Base-by-base conservation (phyloP, 2,888 invertebrate species). In the Mythimna pallens region DNA sequence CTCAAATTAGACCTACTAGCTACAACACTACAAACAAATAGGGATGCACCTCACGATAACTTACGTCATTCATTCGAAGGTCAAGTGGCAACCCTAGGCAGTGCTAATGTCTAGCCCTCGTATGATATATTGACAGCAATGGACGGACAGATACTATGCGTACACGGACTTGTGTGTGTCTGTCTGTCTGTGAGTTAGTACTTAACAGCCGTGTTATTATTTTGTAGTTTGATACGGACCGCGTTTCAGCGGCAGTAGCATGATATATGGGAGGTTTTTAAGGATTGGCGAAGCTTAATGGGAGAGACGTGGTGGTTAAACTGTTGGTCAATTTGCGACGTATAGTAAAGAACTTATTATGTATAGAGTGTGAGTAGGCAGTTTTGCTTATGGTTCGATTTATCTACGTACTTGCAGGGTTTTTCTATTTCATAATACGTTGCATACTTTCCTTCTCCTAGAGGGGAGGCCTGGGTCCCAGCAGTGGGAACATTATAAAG, bases 41-140 rank as follows among this genome's bases (percentile, higher is more conserved):
- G 55, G 61, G 61, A 74, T 57, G n/a, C 22, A 17, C 17, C 36
- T 73, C 43, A 73, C 22, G 5, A 66, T 43, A 62, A 54, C 54
- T n/a, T 70, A 43, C 20, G 25, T 30, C 36, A 70, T 36, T 73
- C 64, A 76, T 75, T 64, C 40, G 40, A 57, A 77, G 65, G 74
- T 85, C 75, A 84, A 40, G 50, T 0, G 82, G 61, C 86, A 86
- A 66, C 86, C 86, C 86, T 86, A 78, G 30, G 47, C 68, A 62
- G 94, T 94, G 93, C 93, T 93, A 93, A 94, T 92, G 92, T 91
- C 93, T 89, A 89, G 88, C 87, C 87, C 82, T 86, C 85, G 88
- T 92, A 94, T 95, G 94, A 95, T 94, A 94, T 94, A 95, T 94
- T 91, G 94, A 93, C 94, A 92, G 90, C 89, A 85, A 82, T 82